phyloP scores from a whole-genome alignment of 2,888 invertebrate genomes.

The Ceramica pisi region DNA sequence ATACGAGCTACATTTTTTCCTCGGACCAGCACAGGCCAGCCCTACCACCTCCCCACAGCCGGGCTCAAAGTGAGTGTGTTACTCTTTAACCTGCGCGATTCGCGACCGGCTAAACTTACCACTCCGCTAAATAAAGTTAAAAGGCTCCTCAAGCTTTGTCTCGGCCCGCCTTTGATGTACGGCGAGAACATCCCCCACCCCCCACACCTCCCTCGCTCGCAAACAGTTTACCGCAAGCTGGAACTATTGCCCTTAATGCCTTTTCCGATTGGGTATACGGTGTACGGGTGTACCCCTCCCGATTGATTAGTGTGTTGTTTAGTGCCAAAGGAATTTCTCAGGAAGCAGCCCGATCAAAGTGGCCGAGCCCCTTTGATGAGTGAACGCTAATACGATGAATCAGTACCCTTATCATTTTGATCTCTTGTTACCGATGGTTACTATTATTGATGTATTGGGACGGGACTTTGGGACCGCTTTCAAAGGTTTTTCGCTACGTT shows the following conservation, averaged over 20 bases:
- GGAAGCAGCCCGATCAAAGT: conserved; percentile 86
- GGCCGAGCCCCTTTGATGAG: conserved; percentile 76
- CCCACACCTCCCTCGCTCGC: conserved; percentile 73
- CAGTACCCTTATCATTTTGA: conserved; percentile 80
- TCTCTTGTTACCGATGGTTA: conserved; percentile 73
- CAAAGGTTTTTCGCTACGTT: conserved; percentile 36
- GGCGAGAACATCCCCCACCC: conserved; percentile 75
- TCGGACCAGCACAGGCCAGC: conserved; percentile 66
- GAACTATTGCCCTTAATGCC: conserved; percentile 90
- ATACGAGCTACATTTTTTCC: background rate
- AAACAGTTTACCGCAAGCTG: conserved; percentile 89
- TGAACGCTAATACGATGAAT: conserved; percentile 77
- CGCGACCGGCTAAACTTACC: conserved; percentile 91
- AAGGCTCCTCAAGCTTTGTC: conserved; percentile 90
- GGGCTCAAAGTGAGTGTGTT: conserved; percentile 90
- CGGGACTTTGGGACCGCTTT: conserved; percentile 32
- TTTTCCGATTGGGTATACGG: conserved; percentile 86
- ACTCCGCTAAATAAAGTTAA: conserved; percentile 91
- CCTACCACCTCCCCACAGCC: conserved; percentile 74
- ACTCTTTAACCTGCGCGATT: conserved; percentile 91
- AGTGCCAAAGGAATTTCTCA: conserved; percentile 83
- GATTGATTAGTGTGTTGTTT: conserved; percentile 87
- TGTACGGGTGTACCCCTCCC: conserved; percentile 68
- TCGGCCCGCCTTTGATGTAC: conserved; percentile 89
- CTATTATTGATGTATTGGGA: conserved; percentile 63